phyloP scores from a whole-genome alignment of 2,113 vertebrate genomes.

The Tapirus terrestris region DNA sequence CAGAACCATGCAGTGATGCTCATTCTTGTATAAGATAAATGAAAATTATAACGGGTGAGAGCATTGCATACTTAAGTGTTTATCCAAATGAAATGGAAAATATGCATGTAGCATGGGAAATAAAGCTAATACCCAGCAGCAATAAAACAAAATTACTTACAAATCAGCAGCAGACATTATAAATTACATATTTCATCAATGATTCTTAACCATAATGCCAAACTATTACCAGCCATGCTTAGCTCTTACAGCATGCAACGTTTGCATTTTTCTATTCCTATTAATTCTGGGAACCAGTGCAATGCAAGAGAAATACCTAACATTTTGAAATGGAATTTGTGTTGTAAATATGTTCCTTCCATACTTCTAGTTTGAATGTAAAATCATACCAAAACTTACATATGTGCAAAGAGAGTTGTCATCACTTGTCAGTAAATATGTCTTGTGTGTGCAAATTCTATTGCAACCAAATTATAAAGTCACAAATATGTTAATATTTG shows the following conservation, averaged over 20 bases:
- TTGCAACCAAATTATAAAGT: background rate
- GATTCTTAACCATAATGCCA: conserved; percentile 49
- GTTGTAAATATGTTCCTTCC: background rate
- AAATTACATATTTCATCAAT: conserved; percentile 33
- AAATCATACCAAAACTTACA: background rate
- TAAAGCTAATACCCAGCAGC: conserved; percentile 39
- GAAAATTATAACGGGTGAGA: conserved; percentile 42
- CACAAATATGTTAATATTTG: background rate
- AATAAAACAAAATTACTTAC: conserved; percentile 52
- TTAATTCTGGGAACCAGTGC: conserved; percentile 22
- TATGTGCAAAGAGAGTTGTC: background rate
- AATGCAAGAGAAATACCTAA: background rate
- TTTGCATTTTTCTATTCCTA: conserved; percentile 1
- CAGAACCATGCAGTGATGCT: background rate
- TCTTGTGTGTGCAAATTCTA: background rate
- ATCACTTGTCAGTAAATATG: background rate
- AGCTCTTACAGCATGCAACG: background rate
- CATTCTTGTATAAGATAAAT: conserved; percentile 23
- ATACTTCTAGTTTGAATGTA: background rate
- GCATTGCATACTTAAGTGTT: conserved; percentile 42
- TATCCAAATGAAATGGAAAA: conserved; percentile 54
- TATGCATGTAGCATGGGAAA: conserved; percentile 39
- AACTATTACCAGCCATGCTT: background rate
- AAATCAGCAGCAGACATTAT: background rate
- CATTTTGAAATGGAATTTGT: background rate